Conservation (phyloP, 2,888 invertebrate genomes). For the Ernsta delagoae region DNA sequence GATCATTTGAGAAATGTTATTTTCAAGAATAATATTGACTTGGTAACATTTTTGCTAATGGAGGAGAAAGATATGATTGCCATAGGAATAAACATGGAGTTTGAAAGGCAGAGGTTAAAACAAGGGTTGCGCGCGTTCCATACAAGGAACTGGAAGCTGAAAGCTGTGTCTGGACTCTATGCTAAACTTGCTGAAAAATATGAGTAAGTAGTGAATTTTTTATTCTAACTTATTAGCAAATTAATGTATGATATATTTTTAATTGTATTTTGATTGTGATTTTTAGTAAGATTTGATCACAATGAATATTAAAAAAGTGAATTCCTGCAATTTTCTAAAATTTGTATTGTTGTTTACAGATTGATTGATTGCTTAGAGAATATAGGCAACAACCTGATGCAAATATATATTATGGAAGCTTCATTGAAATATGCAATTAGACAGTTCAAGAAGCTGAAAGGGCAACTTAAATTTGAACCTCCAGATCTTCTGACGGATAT, state of each 20-base stretch:
- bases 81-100: constrained; percentile 85
- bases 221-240: background rate
- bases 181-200: constrained; percentile 68
- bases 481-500: background rate
- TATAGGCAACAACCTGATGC: constrained; percentile 83
- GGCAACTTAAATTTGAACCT: constrained; percentile 46
- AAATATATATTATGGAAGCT: constrained; percentile 84
- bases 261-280: too few species aligned
- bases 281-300: too few species aligned
- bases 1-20: constrained; percentile 78
- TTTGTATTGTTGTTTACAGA: constrained; percentile 62
- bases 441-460: constrained; percentile 58
- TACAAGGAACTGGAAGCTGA: constrained; percentile 80
- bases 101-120: constrained; percentile 83
- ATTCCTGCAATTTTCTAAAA: too few species aligned
- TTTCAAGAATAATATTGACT: constrained; percentile 73
- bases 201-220: constrained; percentile 55
- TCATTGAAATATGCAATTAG: constrained; percentile 82
- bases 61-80: constrained; percentile 83
- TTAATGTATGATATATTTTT: background rate
- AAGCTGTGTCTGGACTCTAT: constrained; percentile 72
- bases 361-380: constrained; percentile 81
- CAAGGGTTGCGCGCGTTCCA: constrained; percentile 85
- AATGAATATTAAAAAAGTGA: too few species aligned
- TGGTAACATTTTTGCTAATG: constrained; percentile 84